Conservation (phyloP, 2,797 vertebrate species). For the Loriculus beryllinus region DNA sequence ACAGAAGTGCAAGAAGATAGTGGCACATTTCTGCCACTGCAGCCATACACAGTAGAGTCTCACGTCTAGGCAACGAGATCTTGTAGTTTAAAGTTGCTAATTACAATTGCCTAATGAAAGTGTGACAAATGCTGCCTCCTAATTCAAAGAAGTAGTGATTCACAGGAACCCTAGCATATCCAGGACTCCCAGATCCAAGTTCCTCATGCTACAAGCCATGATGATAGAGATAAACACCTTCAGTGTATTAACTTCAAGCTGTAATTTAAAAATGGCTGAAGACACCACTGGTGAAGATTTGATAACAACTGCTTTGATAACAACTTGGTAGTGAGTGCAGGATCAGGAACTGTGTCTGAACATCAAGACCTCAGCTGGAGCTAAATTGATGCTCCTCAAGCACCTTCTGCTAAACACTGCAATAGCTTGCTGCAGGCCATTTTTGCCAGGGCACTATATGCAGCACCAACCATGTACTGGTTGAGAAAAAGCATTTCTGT, state of each 20-base stretch:
- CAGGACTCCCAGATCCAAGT: background rate
- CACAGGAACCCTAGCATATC: background rate
- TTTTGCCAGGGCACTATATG: background rate
- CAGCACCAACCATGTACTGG: background rate
- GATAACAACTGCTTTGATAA: background rate
- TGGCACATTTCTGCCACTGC: background rate
- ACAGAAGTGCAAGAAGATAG: background rate
- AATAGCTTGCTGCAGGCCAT: background rate
- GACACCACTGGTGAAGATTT: background rate
- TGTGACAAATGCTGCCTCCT: background rate
- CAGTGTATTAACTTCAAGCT: background rate
- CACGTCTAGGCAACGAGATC: background rate
- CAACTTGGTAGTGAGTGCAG: background rate
- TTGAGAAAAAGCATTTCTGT: background rate
- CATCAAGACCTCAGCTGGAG: background rate
- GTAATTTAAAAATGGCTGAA: background rate
- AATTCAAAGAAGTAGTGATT: background rate
- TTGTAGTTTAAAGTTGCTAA: constrained; percentile 7
- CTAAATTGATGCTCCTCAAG: background rate
- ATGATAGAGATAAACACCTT: background rate
- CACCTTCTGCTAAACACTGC: background rate
- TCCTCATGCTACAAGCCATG: background rate
- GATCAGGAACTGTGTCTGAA: background rate
- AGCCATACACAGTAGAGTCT: background rate
- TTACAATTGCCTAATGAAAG: background rate